Evolutionary conservation across 2,888 invertebrate species (phyloP).

Genomic region (Parnassius apollo): DNA sequence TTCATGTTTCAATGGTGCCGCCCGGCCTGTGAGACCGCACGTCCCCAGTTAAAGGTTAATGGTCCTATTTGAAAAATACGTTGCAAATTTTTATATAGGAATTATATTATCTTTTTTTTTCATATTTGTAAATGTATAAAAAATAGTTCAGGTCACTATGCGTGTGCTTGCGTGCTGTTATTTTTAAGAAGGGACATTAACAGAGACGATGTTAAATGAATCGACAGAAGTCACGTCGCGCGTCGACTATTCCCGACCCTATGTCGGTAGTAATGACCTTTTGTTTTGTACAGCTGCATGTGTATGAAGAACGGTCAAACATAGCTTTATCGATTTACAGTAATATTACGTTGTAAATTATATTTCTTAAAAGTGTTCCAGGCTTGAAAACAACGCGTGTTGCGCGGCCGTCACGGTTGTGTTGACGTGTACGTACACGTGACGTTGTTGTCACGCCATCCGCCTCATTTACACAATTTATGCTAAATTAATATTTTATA

Average conservation of each 20-base stretch:
- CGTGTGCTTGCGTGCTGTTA: too few species aligned
- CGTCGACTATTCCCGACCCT: slow-evolving; percentile 22
- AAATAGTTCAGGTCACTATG: too few species aligned
- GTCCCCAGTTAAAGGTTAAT: too few species aligned
- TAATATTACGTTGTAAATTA: not conserved
- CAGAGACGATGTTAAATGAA: not conserved
- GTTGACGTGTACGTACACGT: slow-evolving; percentile 11
- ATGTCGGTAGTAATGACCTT: slow-evolving; percentile 4
- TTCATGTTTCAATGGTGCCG: too few species aligned
- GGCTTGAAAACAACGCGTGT: not conserved
- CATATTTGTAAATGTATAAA: too few species aligned
- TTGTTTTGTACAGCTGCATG: slow-evolving; percentile 4
- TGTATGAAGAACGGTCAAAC: slow-evolving; percentile 10
- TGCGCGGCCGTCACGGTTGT: not conserved
- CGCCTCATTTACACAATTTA: slow-evolving; percentile 16
- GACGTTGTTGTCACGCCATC: slow-evolving; percentile 8
- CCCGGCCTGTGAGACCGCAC: too few species aligned
- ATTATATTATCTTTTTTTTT: too few species aligned
- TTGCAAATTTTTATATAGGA: too few species aligned
- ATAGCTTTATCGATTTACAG: not conserved
- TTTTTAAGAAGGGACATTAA: not conserved
- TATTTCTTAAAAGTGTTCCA: not conserved
- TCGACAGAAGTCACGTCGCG: not conserved
- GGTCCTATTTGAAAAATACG: too few species aligned
- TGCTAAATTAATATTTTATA: slow-evolving; percentile 51